Evolutionary conservation across 2,888 invertebrate genomes (phyloP).

Genomic region (Blastobasis adustella): DNA sequence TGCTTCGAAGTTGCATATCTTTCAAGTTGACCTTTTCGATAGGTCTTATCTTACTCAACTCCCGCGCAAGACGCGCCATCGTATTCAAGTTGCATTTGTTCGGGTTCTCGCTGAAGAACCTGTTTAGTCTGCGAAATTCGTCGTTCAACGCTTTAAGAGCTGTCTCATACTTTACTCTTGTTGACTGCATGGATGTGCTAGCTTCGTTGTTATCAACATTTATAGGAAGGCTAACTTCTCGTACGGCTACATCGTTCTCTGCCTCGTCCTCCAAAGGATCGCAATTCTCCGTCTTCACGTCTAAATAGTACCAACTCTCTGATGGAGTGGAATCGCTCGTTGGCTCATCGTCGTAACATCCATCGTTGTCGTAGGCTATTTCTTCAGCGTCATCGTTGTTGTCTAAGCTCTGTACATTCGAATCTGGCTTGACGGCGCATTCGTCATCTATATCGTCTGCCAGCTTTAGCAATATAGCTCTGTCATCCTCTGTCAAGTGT

Average conservation of each 20-base stretch:
- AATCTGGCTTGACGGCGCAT: background rate
- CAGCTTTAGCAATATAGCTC: slow-evolving; percentile 15
- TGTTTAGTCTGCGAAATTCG: slow-evolving; percentile 29
- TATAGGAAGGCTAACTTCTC: background rate
- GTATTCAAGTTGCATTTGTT: slow-evolving; percentile 25
- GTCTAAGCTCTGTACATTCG: background rate
- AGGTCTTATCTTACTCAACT: slow-evolving; percentile 28
- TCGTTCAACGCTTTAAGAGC: slow-evolving; percentile 22
- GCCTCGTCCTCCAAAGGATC: slow-evolving; percentile 18
- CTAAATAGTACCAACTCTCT: slow-evolving; percentile 5
- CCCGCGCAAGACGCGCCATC: slow-evolving; percentile 24
- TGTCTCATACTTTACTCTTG: slow-evolving; percentile 13
- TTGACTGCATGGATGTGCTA: no score
- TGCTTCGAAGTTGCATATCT: slow-evolving; percentile 11
- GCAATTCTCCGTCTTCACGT: slow-evolving; percentile 13
- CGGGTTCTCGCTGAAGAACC: slow-evolving; percentile 27
- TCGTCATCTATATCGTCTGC: slow-evolving; percentile 10
- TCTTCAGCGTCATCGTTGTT: background rate
- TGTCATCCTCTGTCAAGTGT: slow-evolving; percentile 13
- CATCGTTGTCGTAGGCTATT: background rate
- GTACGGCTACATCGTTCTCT: background rate
- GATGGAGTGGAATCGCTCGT: no score
- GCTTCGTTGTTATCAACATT: no score
- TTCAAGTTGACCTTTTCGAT: slow-evolving; percentile 16
- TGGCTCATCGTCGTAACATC: background rate